Conservation (phyloP, 2,888 invertebrate genomes). For the Diadegma fenestrale region DNA sequence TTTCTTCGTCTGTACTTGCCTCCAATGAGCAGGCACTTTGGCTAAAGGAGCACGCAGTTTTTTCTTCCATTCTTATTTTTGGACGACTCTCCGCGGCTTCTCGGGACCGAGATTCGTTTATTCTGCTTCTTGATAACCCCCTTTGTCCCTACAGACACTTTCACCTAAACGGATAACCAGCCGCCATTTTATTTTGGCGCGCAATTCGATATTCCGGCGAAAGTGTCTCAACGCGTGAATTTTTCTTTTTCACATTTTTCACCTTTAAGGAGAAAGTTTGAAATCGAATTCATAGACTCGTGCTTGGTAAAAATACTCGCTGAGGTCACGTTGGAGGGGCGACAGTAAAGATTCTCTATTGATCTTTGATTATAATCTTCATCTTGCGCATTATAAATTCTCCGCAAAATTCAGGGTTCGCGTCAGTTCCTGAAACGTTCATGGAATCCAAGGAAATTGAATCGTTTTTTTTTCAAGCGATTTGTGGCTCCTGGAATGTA, state of each 20-base stretch:
- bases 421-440: too few species aligned
- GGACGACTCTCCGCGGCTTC: neutral
- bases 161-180: slow-evolving; percentile 13
- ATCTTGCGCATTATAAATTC: too few species aligned
- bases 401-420: too few species aligned
- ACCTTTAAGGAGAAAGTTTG: slow-evolving; percentile 3
- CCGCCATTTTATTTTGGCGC: neutral
- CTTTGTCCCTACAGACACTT: neutral
- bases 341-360: neutral
- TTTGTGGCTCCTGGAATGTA: too few species aligned
- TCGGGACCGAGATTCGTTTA: neutral
- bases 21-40: neutral
- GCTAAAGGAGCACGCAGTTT: neutral
- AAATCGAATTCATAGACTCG: neutral
- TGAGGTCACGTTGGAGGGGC: neutral
- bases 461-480: too few species aligned
- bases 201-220: neutral
- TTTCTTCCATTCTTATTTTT: neutral
- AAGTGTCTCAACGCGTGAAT: neutral
- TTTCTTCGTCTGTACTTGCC: neutral
- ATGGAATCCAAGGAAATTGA: too few species aligned
- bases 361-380: too few species aligned
- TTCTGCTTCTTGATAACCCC: neutral
- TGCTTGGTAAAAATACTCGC: neutral
- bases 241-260: neutral